Evolutionary conservation across 2,888 invertebrate genomes (phyloP), one percentile per base, ranked within the genome.

Genomic region (Leptodirus hochenwartii): DNA sequence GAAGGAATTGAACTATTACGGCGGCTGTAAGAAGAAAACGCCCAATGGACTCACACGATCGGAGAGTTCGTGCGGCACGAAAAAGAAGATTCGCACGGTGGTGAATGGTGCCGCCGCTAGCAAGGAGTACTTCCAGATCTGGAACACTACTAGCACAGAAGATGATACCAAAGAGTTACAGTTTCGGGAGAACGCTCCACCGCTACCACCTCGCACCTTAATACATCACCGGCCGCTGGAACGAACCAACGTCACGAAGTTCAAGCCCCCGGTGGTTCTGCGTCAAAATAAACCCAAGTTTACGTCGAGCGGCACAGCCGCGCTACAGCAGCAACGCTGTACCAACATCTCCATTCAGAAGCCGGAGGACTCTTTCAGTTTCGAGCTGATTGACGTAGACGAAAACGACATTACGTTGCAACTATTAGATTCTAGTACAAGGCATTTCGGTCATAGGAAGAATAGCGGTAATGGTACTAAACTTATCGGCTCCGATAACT

Each of bases 201-300:
- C 72, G 12, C 52, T 79, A 39, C 80, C 80, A 25, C 79, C 79
- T 17, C 62, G 76, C 43, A 62, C 64, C 27, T 54, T 68, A 17
- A n/a, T n/a, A n/a, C n/a, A n/a, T n/a, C 84, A 84, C 51, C 69
- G 73, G 40, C 82, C 84, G 8, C 56, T 85, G 37, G 82, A 84
- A 47, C 61, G 47, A 47, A 59, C 49, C 39, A 56, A 43, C 37
- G 55, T 47, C 34, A 47, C 33, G 15, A 40, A 41, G 17, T 43
- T 42, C 32, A 42, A 43, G 29, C 79, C 79, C 13, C 78, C 80
- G 3, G 66, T 69, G 48, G 66, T 79, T 41, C 66, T 67, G 25
- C 56, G 72, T 34, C 68, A 71, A 44, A 62, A 72, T 43, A 75
- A 76, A 53, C 70, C 72, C 37, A 72, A 70, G 51, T 68, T 64